phyloP scores from a whole-genome alignment of 2,888 invertebrate species.

The Idaea aversata region DNA sequence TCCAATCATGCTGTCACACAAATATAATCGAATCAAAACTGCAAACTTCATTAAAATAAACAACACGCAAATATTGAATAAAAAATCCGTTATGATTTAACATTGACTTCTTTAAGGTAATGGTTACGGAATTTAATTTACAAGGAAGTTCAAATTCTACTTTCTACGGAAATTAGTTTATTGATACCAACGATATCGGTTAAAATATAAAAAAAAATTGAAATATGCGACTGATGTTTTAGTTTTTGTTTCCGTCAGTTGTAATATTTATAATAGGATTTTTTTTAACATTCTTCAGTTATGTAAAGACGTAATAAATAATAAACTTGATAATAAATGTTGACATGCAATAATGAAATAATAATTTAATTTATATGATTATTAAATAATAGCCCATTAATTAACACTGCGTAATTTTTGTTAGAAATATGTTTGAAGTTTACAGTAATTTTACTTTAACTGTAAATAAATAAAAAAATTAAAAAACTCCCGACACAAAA shows the following conservation, averaged over 20 bases:
- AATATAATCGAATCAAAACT: too few relatives aligned
- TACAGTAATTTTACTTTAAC: too few relatives aligned
- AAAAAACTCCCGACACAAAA: too few relatives aligned
- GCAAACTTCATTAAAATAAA: neutral
- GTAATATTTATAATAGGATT: neutral
- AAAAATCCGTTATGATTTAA: neutral
- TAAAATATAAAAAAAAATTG: neutral
- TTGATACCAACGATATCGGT: neutral
- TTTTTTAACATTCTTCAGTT: neutral
- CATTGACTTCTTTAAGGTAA: neutral
- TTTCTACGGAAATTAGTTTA: neutral
- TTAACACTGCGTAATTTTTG: too few relatives aligned
- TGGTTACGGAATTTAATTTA: neutral
- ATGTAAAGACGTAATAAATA: neutral
- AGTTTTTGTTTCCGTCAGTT: neutral
- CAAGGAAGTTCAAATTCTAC: neutral
- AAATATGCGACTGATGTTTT: neutral
- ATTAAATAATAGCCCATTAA: too few relatives aligned
- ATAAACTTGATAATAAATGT: neutral
- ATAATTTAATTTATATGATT: neutral
- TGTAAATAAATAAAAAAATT: too few relatives aligned
- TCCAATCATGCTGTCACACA: too few relatives aligned
- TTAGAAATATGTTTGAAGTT: too few relatives aligned
- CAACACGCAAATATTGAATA: neutral
- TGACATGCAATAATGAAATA: neutral